A percentile compares a stretch with the other conserved stretches of the same genome.
Conservation (phyloP, 2,797 vertebrate species). For the Scolopax bukidnonensis region DNA sequence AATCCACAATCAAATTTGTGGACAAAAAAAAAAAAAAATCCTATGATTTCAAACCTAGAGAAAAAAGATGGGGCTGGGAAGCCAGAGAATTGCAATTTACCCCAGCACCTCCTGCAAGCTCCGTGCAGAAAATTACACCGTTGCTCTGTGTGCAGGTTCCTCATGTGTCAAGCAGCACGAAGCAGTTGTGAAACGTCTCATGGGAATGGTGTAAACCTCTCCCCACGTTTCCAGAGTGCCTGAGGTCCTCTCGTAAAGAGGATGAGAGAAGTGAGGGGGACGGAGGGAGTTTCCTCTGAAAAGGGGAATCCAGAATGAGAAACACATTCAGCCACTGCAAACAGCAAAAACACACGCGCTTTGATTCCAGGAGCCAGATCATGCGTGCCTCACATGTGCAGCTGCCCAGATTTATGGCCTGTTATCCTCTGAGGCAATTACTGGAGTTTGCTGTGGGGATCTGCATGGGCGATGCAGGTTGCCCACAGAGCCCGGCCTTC, state of each 20-base stretch:
- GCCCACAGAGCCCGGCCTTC: conserved; percentile 46
- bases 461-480: conserved; percentile 42
- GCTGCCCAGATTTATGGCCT: conserved; percentile 54
- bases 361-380: conserved; percentile 51
- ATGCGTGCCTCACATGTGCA: conserved; percentile 47
- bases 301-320: conserved; percentile 53
- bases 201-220: conserved; percentile 6
- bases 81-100: neutral
- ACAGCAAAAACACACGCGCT: conserved; percentile 22
- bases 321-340: conserved; percentile 55
- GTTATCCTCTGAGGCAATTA: conserved; percentile 58
- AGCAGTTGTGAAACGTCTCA: neutral
- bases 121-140: neutral
- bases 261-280: conserved; percentile 49
- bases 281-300: conserved; percentile 52
- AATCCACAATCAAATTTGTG: neutral
- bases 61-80: neutral
- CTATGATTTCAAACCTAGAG: neutral
- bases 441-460: conserved; percentile 25
- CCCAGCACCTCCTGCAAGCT: neutral
- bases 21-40: neutral
- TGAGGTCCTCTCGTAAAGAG: neutral
- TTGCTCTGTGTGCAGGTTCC: neutral
- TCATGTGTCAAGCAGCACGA: rapidly evolving
- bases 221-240: neutral